Evolutionary conservation across 2,797 vertebrate genomes (phyloP), one percentile per base, ranked within the genome.

Genomic region (Sebastes iracundus): DNA sequence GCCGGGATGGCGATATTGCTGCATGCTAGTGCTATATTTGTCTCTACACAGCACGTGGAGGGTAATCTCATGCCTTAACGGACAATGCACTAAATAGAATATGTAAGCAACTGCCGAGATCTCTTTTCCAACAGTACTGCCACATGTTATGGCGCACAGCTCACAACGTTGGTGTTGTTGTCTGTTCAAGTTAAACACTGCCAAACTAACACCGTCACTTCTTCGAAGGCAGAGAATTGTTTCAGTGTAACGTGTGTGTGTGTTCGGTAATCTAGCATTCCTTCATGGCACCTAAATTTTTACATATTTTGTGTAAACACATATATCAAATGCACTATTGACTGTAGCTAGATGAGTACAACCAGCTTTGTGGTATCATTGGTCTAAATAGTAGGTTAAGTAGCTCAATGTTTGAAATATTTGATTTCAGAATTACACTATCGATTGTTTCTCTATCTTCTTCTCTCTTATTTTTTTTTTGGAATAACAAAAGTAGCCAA

Each of bases 301-400:
- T 87, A 85, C 85, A 91, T 94, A 89, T 95, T 95, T 94, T 91
- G 91, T 95, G 92, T 95, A 88, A 92, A 93, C 93, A 94, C 93
- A 93, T 93, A 92, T 94, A 95, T 95, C 92, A 95, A 95, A 96
- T 96, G 95, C 96, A 96, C 95, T 96, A 95, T 95, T 91, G 94
- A 94, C 94, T 93, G 93, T 95, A 95, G 95, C 94, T 94, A 94
- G 93, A 93, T 91, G 93, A 93, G 94, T 96, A 94, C 93, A 93
- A 92, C 91, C 91, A 91, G 89, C 91, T 92, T 94, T 92, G 94
- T 90, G 90, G 91, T 94, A 91, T 94, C 92, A 94, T 93, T 93
- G 90, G 90, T 94, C 92, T 94, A 90, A 94, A 93, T 93, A 93
- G 93, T 94, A 88, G 89, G 87, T 94, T 88, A 93, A 91, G 93